phyloP scores from a whole-genome alignment of 1,140 invertebrate species.

The Drosophila lowei region DNA sequence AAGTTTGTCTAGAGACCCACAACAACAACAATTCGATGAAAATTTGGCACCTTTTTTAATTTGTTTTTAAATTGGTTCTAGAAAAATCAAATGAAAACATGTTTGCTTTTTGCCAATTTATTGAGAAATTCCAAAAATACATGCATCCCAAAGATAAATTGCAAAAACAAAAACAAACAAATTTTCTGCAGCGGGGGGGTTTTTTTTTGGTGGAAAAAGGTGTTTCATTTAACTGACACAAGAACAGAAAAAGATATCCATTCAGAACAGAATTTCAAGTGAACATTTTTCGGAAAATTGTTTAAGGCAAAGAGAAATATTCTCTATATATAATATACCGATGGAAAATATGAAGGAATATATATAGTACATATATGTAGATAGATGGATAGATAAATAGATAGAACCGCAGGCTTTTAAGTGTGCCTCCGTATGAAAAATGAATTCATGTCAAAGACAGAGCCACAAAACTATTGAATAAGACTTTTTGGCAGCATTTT shows the following conservation, averaged over 20 bases:
- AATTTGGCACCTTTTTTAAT: conserved; percentile 19
- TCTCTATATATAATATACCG: conserved; percentile 13
- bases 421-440: conserved; percentile 65
- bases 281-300: conserved; percentile 54
- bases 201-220: conserved; percentile 61
- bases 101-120: conserved; percentile 21
- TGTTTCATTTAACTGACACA: conserved; percentile 74
- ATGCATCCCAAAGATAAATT: conserved; percentile 17
- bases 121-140: conserved; percentile 19
- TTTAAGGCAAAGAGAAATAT: conserved; percentile 49
- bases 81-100: conserved; percentile 24
- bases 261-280: conserved; percentile 59
- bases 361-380: too few relatives aligned
- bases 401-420: conserved; percentile 65
- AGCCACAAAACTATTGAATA: conserved; percentile 79
- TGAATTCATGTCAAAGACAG: conserved; percentile 81
- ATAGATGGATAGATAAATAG: conserved; percentile 10
- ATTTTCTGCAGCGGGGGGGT: too few relatives aligned
- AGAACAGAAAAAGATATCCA: conserved; percentile 33
- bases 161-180: too few relatives aligned
- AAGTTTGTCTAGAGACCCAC: conserved; percentile 59
- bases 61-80: conserved; percentile 20
- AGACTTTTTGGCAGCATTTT: conserved; percentile 73
- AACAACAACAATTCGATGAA: conserved; percentile 1
- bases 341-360: conserved; percentile 14